These are phyloP conservation scores for Odocoileus hemionus DNA, from an alignment of 2,113 vertebrate genomes.

Conservation along the genomic window DNA sequence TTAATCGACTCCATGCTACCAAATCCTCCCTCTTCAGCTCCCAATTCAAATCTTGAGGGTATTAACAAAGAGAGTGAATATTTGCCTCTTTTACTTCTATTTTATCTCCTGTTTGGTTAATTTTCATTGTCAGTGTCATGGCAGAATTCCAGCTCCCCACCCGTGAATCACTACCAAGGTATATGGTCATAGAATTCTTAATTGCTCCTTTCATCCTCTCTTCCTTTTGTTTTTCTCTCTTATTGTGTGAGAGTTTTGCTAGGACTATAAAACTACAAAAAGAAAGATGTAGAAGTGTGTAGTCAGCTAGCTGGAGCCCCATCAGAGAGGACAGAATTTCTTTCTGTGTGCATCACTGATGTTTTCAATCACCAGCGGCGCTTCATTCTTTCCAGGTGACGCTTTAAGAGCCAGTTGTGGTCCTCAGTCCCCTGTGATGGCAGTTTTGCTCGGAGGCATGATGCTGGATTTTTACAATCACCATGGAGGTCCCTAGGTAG, in stretches of 20 bases:
- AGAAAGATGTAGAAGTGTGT: background rate
- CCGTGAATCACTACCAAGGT: background rate
- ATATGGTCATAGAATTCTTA: background rate
- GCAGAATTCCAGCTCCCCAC: background rate
- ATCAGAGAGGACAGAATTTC: fast-evolving
- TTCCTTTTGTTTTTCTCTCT: background rate
- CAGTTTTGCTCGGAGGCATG: background rate
- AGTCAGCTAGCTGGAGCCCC: background rate
- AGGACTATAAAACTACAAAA: background rate
- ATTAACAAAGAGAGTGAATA: background rate
- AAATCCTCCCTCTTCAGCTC: background rate
- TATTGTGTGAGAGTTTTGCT: background rate
- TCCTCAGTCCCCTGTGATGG: fast-evolving
- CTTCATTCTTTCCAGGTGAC: background rate
- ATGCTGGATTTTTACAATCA: background rate
- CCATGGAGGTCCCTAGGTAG: background rate
- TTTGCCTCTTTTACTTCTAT: background rate
- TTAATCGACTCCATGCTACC: background rate
- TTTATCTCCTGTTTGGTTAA: background rate
- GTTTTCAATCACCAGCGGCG: fast-evolving
- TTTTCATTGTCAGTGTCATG: background rate
- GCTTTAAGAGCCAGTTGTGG: background rate
- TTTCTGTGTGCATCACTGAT: background rate
- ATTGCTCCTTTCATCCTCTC: background rate
- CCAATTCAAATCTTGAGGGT: background rate